Evolutionary conservation across 1,140 invertebrate genomes (phyloP), one percentile per base, ranked within the genome.

Genomic region (Drosophila sp.): DNA sequence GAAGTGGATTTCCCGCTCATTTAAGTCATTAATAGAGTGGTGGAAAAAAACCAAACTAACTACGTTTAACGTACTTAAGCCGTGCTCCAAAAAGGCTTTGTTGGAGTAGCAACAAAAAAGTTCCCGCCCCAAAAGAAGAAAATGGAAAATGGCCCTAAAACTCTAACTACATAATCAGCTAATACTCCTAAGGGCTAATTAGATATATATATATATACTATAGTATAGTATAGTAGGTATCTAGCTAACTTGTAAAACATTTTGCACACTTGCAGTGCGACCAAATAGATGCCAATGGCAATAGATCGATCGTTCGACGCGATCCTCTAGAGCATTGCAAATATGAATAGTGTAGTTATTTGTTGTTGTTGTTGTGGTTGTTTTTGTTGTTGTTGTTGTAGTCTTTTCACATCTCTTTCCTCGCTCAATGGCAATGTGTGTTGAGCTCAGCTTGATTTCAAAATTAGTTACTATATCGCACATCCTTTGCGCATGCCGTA

Each of bases 401-500:
- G 83, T 87, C 80, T 87, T 85, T 87, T 85, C 62, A 67, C 69
- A 66, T 71, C 32, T 23, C 60, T 38, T 70, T 55, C 35, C 56
- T 67, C 65, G 56, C 67, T 72, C 60, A 50, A 23, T 60, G 74
- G 68, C 67, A 50, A 50, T 50, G 23, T 25, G 25, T 50, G 5
- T 47, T 83, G 60, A 66, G 67, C 89, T 87, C 83, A 91, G 77
- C 87, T 89, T 72, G 63, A 80, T 74, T 75, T 74, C 80, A 86
- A 38, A 61, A 91, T 79, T 89, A 91, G 86, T 92, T 90, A 93
- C 94, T 95, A 97, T 92, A 98, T 95, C 74, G 95, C 95, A 92
- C 97, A 98, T 35, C 96, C 96, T 91, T 95, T 96, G 82, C 94
- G 94, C 55, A 94, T 94, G 41, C 97, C 97, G 83, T 96, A 98